A percentile compares a stretch with the other conserved stretches of the same genome.
phyloP scores from a whole-genome alignment of 2,888 invertebrate genomes.

The Digitonthophagus gazella region DNA sequence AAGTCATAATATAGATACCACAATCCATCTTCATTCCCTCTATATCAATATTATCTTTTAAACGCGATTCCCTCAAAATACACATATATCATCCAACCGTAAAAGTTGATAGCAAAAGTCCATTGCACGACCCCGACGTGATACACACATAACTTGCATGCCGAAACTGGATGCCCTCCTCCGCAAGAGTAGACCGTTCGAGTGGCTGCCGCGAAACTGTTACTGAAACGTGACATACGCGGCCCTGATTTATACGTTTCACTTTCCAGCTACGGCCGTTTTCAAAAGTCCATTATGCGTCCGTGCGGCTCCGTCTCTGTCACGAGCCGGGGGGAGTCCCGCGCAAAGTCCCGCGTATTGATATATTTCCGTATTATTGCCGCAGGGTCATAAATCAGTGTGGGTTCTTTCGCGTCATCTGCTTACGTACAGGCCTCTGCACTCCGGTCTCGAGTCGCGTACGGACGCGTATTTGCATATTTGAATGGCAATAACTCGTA shows the following conservation, averaged over 20 bases:
- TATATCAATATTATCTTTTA: no score
- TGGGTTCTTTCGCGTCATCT: constrained; percentile 9
- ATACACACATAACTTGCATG: no score
- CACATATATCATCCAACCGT: no score
- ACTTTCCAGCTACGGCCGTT: constrained; percentile 12
- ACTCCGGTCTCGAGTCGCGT: background rate
- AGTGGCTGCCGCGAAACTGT: constrained; percentile 8
- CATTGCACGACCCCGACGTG: no score
- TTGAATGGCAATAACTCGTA: constrained; percentile 17
- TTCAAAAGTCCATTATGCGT: constrained; percentile 13
- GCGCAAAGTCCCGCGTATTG: background rate
- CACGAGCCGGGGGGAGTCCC: background rate
- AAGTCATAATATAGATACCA: no score
- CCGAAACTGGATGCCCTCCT: no score
- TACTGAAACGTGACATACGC: constrained; percentile 16
- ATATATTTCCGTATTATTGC: constrained; percentile 17
- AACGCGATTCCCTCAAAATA: no score
- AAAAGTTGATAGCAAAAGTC: no score
- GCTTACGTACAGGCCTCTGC: constrained; percentile 7
- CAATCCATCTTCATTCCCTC: no score
- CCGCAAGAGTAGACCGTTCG: no score
- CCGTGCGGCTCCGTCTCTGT: background rate
- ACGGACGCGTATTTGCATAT: constrained; percentile 12
- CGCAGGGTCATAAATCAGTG: constrained; percentile 10
- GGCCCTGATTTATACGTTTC: constrained; percentile 14